phyloP scores from a whole-genome alignment of 2,113 vertebrate genomes.

The Oncorhynchus tshawytscha region DNA sequence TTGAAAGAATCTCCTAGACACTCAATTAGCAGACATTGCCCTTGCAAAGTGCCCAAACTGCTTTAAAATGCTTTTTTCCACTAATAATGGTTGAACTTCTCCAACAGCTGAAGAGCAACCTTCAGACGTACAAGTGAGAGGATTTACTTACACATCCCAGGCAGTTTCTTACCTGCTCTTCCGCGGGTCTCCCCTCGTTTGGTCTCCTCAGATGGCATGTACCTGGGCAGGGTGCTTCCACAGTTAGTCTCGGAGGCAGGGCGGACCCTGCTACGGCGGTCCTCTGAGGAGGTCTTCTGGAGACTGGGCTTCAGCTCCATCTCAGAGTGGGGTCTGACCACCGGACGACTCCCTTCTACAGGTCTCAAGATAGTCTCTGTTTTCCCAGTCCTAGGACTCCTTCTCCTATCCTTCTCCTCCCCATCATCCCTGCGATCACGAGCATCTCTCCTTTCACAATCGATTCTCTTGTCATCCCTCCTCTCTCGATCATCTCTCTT shows the following conservation, averaged over 20 bases:
- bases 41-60: neutral
- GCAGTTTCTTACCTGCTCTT: constrained; percentile 59
- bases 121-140: too few species aligned
- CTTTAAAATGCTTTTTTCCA: too few species aligned
- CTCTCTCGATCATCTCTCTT: constrained; percentile 19
- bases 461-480: constrained; percentile 1
- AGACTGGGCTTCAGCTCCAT: constrained; percentile 48
- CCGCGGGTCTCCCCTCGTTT: constrained; percentile 64
- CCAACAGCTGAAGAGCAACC: too few species aligned
- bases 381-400: constrained; percentile 14
- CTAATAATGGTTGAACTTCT: too few species aligned
- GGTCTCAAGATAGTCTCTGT: constrained; percentile 33
- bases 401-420: constrained; percentile 25
- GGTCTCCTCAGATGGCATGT: constrained; percentile 64
- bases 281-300: constrained; percentile 62
- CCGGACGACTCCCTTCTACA: constrained; percentile 3
- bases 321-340: constrained; percentile 57
- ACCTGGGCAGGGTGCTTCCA: constrained; percentile 68
- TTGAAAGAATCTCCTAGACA: too few species aligned
- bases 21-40: neutral
- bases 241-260: constrained; percentile 71
- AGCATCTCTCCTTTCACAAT: constrained; percentile 27
- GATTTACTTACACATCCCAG: too few species aligned
- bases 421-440: constrained; percentile 3
- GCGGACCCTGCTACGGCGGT: constrained; percentile 32